A percentile compares a stretch with the other conserved stretches of the same genome.
Evolutionary conservation across 2,888 invertebrate species (phyloP).

Genomic region (Bugula neritina): DNA sequence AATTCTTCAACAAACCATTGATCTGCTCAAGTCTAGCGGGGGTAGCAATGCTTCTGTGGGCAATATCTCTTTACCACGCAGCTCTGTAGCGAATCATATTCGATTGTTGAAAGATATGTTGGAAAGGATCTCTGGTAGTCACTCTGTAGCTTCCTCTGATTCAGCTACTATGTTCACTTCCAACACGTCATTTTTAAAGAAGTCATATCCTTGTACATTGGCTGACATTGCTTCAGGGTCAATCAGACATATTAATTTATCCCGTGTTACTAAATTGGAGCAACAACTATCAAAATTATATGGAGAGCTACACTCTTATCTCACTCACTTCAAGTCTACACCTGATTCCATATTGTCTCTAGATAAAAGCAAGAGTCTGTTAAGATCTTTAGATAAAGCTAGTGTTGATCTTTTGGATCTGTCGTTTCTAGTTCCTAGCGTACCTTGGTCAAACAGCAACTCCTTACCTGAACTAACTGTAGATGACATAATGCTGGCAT

Average conservation of each 20-base stretch:
- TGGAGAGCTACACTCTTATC: not conserved
- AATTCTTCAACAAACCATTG: not conserved
- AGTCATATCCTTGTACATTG: not conserved
- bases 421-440: conserved; percentile 20
- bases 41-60: not conserved
- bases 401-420: not conserved
- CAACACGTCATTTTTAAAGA: conserved; percentile 11
- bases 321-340: not conserved
- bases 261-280: conserved; percentile 1
- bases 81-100: not conserved
- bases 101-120: not conserved
- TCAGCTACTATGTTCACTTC: not conserved
- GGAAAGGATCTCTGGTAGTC: not conserved
- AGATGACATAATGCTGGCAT: conserved; percentile 9
- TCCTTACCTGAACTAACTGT: not conserved
- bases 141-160: not conserved
- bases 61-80: not conserved
- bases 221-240: not conserved
- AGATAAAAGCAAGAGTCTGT: not conserved
- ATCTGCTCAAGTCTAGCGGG: not conserved
- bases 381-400: not conserved
- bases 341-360: not conserved
- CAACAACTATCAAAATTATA: not conserved
- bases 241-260: not conserved
- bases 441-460: not conserved